These are phyloP conservation scores for Tyto alba DNA, from an alignment of 2,113 vertebrate species.

Conservation along the genomic window DNA sequence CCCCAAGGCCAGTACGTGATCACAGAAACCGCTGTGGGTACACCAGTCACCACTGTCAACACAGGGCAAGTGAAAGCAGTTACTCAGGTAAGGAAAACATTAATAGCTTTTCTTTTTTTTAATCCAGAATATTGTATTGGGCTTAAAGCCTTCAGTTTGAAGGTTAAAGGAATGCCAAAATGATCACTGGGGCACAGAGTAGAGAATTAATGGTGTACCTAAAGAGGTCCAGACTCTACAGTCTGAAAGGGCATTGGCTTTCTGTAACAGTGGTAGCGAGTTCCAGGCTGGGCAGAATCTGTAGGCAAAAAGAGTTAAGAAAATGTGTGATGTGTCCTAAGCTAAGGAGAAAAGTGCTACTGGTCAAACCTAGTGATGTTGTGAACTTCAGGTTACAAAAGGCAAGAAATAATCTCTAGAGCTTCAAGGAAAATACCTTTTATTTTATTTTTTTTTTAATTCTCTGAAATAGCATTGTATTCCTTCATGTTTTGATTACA, in stretches of 20 bases:
- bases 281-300: neutral
- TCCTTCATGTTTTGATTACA: neutral
- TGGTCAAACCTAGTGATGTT: neutral
- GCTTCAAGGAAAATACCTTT: neutral
- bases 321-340: neutral
- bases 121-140: neutral
- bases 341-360: neutral
- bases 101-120: neutral
- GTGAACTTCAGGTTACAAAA: neutral
- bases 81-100: slow-evolving; percentile 65
- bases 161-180: neutral
- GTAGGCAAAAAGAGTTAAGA: neutral
- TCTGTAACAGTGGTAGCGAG: neutral
- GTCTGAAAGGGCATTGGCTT: neutral
- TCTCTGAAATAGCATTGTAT: neutral
- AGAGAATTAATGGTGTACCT: neutral
- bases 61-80: slow-evolving; percentile 91
- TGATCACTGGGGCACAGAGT: neutral
- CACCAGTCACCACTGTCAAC: slow-evolving; percentile 83
- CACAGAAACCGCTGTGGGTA: slow-evolving; percentile 82
- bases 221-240: neutral
- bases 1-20: slow-evolving; percentile 95
- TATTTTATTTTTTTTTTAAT: neutral
- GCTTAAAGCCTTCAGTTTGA: neutral
- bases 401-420: neutral